Evolutionary conservation across 2,797 vertebrate genomes (phyloP).

Genomic region (Spatula versicolor): DNA sequence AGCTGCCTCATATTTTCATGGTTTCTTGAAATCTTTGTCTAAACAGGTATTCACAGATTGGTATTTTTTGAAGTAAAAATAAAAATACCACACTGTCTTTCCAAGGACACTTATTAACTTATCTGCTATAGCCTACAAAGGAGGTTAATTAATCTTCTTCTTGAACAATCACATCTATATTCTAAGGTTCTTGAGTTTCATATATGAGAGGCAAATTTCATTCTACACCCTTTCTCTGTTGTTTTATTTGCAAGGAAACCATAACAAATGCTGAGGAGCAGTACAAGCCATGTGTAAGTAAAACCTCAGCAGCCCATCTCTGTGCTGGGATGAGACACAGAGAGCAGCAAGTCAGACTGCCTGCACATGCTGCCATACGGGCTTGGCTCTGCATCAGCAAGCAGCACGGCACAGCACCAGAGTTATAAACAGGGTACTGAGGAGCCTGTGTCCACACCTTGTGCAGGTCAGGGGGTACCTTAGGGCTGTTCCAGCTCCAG

Average conservation of each 20-base stretch:
- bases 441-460: background rate
- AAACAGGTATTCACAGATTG: background rate
- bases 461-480: background rate
- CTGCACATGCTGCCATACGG: background rate
- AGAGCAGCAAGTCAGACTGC: background rate
- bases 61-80: background rate
- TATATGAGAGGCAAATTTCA: background rate
- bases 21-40: background rate
- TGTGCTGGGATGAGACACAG: too few species aligned
- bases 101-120: background rate
- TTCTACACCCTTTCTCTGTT: background rate
- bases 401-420: background rate
- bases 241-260: background rate
- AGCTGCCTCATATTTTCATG: background rate
- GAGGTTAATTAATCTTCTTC: background rate
- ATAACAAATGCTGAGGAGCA: background rate
- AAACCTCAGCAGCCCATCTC: background rate
- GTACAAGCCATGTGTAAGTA: background rate
- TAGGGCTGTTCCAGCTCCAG: background rate
- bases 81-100: background rate
- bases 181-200: background rate
- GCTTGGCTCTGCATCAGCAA: background rate
- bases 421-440: background rate
- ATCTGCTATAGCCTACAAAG: background rate
- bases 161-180: background rate